These are phyloP conservation scores for Nyctibius grandis DNA, from an alignment of 2,797 vertebrate genomes.

Conservation along the genomic window DNA sequence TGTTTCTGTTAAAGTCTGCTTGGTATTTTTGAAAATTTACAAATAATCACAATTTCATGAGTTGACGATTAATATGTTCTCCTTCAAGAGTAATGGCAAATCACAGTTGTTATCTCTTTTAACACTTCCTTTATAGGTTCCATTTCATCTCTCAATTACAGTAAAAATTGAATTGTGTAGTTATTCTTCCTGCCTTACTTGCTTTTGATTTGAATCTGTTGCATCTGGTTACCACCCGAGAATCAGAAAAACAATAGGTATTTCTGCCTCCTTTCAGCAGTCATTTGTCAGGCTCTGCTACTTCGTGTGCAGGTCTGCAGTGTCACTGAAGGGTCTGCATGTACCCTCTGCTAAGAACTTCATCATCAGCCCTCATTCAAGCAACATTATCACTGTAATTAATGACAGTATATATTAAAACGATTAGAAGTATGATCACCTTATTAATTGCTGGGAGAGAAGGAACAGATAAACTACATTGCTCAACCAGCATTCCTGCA, in stretches of 20 bases:
- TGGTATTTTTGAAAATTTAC: neutral
- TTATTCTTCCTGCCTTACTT: neutral
- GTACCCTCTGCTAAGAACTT: neutral
- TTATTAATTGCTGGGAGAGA: neutral
- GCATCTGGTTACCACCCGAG: neutral
- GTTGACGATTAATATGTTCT: neutral
- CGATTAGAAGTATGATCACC: neutral
- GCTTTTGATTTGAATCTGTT: neutral
- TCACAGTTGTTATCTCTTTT: neutral
- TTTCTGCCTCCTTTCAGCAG: neutral
- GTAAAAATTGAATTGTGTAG: neutral
- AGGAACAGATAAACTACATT: neutral
- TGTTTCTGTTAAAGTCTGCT: neutral
- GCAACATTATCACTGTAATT: neutral
- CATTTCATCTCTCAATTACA: neutral
- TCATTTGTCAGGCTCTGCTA: neutral
- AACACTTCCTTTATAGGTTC: neutral
- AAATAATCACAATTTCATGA: neutral
- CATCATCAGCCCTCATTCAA: neutral
- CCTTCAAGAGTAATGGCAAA: neutral
- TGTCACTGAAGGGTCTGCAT: neutral
- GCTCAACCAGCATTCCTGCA: neutral
- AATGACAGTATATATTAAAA: neutral
- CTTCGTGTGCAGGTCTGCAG: neutral
- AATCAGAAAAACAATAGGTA: neutral